A percentile compares a stretch with the other conserved stretches of the same genome.
Conservation (phyloP, 2,888 invertebrate genomes). For the Lasioglossum malachurum region DNA sequence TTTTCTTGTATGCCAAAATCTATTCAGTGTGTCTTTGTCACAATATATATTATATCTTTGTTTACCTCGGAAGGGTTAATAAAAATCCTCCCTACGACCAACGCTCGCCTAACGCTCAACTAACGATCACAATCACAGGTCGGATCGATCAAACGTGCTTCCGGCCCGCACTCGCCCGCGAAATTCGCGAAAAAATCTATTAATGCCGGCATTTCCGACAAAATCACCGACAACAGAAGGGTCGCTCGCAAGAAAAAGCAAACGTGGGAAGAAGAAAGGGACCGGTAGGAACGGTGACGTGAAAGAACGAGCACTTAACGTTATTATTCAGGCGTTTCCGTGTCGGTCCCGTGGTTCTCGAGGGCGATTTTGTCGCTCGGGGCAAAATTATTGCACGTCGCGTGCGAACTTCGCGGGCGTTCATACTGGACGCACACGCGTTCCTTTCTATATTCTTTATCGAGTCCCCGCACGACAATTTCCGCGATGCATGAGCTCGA, state of each 20-base stretch:
- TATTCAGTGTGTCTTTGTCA: too few species aligned
- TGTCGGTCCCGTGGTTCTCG: not conserved
- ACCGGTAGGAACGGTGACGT: not conserved
- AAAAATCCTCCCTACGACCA: not conserved
- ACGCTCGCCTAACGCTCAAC: not conserved
- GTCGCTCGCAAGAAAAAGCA: not conserved
- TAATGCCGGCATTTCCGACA: conserved; percentile 1
- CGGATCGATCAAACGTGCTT: not conserved
- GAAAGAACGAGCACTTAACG: conserved; percentile 1
- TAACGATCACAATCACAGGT: not conserved
- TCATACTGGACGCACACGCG: conserved; percentile 49
- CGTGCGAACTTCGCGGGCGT: conserved; percentile 44
- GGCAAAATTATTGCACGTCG: conserved; percentile 48
- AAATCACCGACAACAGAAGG: not conserved
- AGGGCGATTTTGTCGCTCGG: conserved; percentile 24
- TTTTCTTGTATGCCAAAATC: too few species aligned
- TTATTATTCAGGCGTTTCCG: conserved; percentile 5
- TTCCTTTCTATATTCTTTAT: conserved; percentile 54
- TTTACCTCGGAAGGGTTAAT: not conserved
- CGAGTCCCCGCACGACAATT: conserved; percentile 48
- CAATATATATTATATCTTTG: not conserved
- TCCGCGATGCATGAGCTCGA: conserved; percentile 37
- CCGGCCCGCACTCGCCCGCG: not conserved
- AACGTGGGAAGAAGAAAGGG: not conserved
- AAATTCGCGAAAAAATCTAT: not conserved